phyloP scores from a whole-genome alignment of 2,113 vertebrate genomes.

The Dasyprocta punctata region DNA sequence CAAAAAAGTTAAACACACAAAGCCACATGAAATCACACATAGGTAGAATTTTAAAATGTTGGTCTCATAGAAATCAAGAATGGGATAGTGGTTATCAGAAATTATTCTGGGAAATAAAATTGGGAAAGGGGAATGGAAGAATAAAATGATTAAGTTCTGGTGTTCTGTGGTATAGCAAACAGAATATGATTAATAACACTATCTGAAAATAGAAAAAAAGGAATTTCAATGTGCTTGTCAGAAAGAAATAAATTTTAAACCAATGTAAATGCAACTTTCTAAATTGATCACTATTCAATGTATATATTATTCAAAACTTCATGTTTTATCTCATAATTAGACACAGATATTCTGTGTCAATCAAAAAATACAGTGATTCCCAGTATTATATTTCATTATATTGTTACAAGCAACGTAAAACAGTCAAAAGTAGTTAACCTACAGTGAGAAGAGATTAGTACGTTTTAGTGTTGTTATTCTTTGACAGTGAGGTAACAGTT shows the following conservation, averaged over 20 bases:
- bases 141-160: too few relatives aligned
- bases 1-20: not conserved
- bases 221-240: not conserved
- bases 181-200: not conserved
- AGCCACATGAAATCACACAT: not conserved
- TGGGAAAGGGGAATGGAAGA: not conserved
- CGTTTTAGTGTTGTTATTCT: not conserved
- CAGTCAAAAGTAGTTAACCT: not conserved
- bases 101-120: not conserved
- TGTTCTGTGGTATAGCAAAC: not conserved
- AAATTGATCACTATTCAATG: not conserved
- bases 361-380: not conserved
- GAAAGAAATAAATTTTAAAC: not conserved
- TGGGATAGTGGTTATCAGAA: not conserved
- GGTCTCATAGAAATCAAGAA: not conserved
- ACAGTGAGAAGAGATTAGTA: rapidly evolving
- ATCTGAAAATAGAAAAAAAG: not conserved
- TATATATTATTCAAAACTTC: not conserved
- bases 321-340: not conserved
- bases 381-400: not conserved
- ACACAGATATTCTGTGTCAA: too few relatives aligned
- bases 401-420: not conserved
- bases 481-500: not conserved
- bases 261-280: not conserved
- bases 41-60: not conserved